Conservation (phyloP, 2,797 vertebrate genomes). For the Cygnus olor region DNA sequence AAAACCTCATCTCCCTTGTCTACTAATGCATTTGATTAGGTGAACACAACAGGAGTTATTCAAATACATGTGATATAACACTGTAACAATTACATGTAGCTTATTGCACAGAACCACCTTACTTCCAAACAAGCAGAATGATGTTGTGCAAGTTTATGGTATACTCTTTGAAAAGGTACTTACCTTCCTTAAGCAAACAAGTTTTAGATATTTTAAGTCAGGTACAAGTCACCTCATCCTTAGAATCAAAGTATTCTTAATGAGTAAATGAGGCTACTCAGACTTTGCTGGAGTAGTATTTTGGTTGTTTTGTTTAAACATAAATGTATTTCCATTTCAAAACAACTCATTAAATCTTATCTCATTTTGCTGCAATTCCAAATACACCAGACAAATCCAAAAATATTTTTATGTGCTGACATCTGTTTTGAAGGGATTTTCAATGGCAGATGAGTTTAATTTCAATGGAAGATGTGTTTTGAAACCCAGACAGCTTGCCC, state of each 20-base stretch:
- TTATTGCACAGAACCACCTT: background rate
- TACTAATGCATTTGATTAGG: background rate
- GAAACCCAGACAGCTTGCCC: background rate
- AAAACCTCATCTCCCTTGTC: background rate
- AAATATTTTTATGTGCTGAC: background rate
- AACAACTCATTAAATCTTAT: background rate
- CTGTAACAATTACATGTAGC: background rate
- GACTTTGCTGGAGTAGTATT: background rate
- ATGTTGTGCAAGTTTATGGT: background rate
- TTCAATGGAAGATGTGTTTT: background rate
- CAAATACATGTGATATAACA: background rate
- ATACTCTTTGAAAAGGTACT: background rate
- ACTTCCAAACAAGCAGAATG: background rate
- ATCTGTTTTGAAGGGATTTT: background rate
- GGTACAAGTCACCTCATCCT: background rate
- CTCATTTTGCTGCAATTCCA: background rate
- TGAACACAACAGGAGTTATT: background rate
- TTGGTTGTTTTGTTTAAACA: background rate
- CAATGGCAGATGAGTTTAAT: background rate
- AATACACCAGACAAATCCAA: background rate
- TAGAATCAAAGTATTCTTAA: background rate
- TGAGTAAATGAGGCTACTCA: background rate
- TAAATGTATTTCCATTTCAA: background rate
- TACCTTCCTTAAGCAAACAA: background rate
- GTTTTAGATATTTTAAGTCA: background rate